Evolutionary conservation across 2,888 invertebrate species (phyloP).

Genomic region (Fabriciana adippe): DNA sequence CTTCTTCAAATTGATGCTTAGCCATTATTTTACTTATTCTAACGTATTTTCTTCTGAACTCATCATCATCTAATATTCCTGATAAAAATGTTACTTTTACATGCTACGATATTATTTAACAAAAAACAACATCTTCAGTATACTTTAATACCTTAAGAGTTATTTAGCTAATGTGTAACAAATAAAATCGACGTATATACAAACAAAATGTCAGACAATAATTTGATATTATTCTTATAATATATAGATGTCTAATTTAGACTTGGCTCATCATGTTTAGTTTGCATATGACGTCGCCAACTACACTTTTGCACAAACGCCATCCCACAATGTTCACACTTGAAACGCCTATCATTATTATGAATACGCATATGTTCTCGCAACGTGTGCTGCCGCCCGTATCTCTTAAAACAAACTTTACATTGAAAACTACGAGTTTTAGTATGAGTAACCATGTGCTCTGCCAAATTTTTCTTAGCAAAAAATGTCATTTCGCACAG

Average conservation of each 20-base stretch:
- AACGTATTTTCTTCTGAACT: too few relatives aligned
- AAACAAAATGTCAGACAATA: too few relatives aligned
- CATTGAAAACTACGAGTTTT: conserved; percentile 59
- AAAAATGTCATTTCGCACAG: conserved; percentile 55
- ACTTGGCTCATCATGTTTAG: conserved; percentile 46
- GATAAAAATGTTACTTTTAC: too few relatives aligned
- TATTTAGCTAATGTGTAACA: too few relatives aligned
- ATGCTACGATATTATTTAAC: too few relatives aligned
- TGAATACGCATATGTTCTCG: conserved; percentile 47
- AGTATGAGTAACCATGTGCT: conserved; percentile 64
- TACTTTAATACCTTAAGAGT: too few relatives aligned
- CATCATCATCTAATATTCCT: too few relatives aligned
- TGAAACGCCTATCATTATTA: conserved; percentile 41
- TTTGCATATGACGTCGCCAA: conserved; percentile 46
- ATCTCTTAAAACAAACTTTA: conserved; percentile 54
- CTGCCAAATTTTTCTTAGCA: conserved; percentile 53
- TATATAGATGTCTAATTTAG: conserved; percentile 28
- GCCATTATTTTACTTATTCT: too few relatives aligned
- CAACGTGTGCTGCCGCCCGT: conserved; percentile 43
- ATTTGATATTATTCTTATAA: too few relatives aligned
- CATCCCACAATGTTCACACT: conserved; percentile 46
- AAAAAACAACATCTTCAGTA: too few relatives aligned
- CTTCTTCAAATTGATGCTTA: too few relatives aligned
- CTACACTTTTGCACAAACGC: conserved; percentile 47
- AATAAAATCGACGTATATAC: too few relatives aligned